Base-by-base conservation (phyloP, 2,113 vertebrate species). In the Gavialis gangeticus region DNA sequence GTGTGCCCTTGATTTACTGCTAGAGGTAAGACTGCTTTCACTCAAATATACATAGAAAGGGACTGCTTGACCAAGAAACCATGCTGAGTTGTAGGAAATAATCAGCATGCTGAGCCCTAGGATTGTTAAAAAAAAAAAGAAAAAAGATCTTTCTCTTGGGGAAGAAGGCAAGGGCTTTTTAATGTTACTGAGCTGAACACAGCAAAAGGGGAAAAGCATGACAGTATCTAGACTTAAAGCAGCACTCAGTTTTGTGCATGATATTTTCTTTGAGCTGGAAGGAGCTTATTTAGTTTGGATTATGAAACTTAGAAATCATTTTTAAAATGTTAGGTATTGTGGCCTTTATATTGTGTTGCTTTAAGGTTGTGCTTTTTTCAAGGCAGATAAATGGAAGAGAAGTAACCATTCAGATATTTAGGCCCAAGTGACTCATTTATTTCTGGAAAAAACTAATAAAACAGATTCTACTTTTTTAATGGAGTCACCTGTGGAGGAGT, bases 41-140 rank as follows among this genome's bases (percentile, higher is more conserved):
- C 34, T 87, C 22, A 16, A 75, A 82, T 54, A 24, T 0, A 0
- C 19, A 17, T 21, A 21, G 37, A 78, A 79, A 60, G 54, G 37
- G 7, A 25, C 2, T 58, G 81, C 12, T 82, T 1, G 0, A 28
- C 57, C 75, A 4, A 71, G 58, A 71, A 30, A 28, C 19, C 1
- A 0, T 77, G 59, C 5, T 0, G 54, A 78, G 59, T 55, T 55
- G 79, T 60, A 9, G 21, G 28, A 71, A 80, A 58, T 73, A 78
- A 84, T 54, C 7, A n/a, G 10, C 4, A 0, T 54, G 15, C 22
- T 58, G 21, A 82, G 90, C 78, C 15, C 6, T 57, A 3, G 24
- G 24, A 57, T 56, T 46, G 46, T 75, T 34, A 6, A 60, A 12
- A 12, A 2, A 1, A 4, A 2, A 12, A 12, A 2, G 1, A 4